These are phyloP conservation scores for Lithophane ornitopus DNA, from an alignment of 2,888 invertebrate species.

Conservation along the genomic window DNA sequence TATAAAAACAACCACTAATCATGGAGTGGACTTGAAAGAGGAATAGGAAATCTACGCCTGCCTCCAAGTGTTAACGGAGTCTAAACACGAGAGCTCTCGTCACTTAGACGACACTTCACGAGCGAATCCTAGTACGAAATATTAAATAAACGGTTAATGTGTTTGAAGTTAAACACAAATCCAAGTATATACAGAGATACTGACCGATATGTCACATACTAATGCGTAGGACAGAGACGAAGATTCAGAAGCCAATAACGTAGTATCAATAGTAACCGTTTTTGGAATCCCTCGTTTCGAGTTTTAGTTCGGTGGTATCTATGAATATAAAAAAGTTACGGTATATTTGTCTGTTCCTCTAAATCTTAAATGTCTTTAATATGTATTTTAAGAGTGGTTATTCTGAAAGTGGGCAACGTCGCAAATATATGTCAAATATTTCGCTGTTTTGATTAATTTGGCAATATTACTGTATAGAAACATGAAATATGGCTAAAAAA, in stretches of 20 bases:
- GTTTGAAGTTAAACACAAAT: constrained; percentile 2
- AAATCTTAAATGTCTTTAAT: neutral
- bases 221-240: neutral
- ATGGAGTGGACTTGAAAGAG: constrained; percentile 59
- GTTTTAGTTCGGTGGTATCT: neutral
- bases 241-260: neutral
- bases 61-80: constrained; percentile 80
- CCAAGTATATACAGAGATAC: neutral
- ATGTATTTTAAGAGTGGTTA: no score
- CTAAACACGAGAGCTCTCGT: constrained; percentile 71
- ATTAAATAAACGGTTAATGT: constrained; percentile 40
- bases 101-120: constrained; percentile 59
- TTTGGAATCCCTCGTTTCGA: neutral
- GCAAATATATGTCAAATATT: no score
- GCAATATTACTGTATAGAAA: no score
- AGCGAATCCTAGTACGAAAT: constrained; percentile 46
- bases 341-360: no score
- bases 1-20: constrained; percentile 58
- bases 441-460: no score
- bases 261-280: neutral
- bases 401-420: no score
- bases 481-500: no score
- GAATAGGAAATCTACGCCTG: constrained; percentile 67
- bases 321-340: neutral
- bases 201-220: constrained; percentile 8